Evolutionary conservation across 2,113 vertebrate genomes (phyloP), one percentile per base, ranked within the genome.

Genomic region (Hypomesus transpacificus): DNA sequence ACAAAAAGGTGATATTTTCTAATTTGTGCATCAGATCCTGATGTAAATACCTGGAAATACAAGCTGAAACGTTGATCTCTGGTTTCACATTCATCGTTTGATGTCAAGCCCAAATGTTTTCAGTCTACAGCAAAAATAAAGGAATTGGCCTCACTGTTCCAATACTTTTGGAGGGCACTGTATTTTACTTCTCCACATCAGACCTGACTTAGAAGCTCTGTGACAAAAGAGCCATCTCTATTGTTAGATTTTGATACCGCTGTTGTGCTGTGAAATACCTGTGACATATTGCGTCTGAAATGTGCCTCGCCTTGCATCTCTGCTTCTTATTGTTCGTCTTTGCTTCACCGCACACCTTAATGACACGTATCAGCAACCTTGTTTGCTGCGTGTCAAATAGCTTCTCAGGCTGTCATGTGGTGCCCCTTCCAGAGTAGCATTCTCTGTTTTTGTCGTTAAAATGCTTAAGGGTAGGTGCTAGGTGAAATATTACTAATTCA

Each of bases 361-460:
- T 82, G 80, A 82, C 69, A 21, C 34, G 75, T 68, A 64, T 88
- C 74, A 84, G 84, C 76, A 82, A 28, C 60, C 66, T 34, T 68
- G 71, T 71, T 68, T 74, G 72, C 72, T 74, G 76, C 26, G 66
- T 76, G 74, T 66, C 58, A 66, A 81, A 82, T 80, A 75, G 64
- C 2, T 69, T 75, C 71, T 74, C 69, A 79, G 75, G 74, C 61
- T 54, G 57, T n/a, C 20, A 73, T 56, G 53, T 3, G 18, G 52
- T 4, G 18, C 52, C 3, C 52, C 1, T 53, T 1, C 14, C 18
- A 1, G 14, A 54, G 52, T 2, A 9, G 17, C 3, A 1, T 75
- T 75, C 77, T 66, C 70, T 75, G 50, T 57, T 53, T 58, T 75
- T 58, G 24, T 57, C 67, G 34, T 75, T 14, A 39, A 74, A 67